These are phyloP conservation scores for Chionomys nivalis DNA, from an alignment of 2,113 vertebrate species.

Conservation along the genomic window DNA sequence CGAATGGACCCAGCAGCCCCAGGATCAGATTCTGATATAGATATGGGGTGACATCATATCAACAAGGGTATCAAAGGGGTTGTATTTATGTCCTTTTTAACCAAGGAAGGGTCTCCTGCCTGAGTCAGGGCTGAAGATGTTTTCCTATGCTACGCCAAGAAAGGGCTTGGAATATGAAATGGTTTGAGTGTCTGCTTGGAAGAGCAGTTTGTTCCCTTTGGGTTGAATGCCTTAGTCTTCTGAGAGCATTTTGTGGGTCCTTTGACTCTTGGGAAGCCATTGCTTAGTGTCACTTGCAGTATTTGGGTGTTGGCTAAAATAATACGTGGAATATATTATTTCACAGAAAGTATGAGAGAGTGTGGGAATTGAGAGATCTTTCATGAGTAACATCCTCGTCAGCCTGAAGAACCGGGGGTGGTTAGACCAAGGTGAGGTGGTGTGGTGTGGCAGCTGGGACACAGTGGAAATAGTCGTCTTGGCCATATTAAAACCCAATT, in stretches of 20 bases:
- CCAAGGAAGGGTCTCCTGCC: background rate
- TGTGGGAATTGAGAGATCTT: slow-evolving; percentile 71
- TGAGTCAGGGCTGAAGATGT: background rate
- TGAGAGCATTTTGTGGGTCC: background rate
- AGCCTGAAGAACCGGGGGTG: slow-evolving; percentile 6
- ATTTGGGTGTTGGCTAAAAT: slow-evolving; percentile 50
- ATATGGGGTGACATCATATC: slow-evolving; percentile 46
- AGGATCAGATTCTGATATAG: background rate
- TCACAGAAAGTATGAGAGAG: slow-evolving; percentile 63
- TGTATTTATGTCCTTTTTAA: background rate
- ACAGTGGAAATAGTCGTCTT: slow-evolving; percentile 31
- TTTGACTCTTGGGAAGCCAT: background rate
- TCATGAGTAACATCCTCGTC: slow-evolving; percentile 69
- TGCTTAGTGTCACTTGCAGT: slow-evolving; percentile 1
- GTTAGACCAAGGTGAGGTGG: slow-evolving; percentile 58
- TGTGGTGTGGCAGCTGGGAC: slow-evolving; percentile 16
- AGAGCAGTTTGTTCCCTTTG: background rate
- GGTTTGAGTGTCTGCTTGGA: background rate
- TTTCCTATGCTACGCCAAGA: background rate
- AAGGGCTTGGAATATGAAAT: background rate
- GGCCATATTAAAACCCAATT: background rate
- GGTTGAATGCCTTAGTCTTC: background rate
- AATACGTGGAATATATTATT: slow-evolving; percentile 47
- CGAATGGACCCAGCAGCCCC: slow-evolving; percentile 1
- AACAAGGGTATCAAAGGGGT: background rate